Conservation (phyloP, 2,888 invertebrate genomes). For the Tanypteryx hageni region DNA sequence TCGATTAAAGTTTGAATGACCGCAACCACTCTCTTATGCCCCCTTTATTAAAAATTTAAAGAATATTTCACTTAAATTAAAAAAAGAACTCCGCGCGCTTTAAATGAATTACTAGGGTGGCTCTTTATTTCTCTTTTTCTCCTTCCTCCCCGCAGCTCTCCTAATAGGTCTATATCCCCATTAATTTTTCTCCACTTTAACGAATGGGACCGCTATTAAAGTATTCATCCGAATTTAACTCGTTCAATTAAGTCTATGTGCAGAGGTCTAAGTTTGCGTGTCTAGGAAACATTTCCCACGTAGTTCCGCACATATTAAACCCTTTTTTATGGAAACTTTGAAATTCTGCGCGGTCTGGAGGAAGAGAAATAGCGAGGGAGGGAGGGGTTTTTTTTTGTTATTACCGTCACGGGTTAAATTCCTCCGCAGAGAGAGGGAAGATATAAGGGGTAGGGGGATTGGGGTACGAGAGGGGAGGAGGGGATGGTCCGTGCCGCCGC, state of each 20-base stretch:
- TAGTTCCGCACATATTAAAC: neutral
- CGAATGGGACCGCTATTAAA: conserved; percentile 3
- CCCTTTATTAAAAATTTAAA: neutral
- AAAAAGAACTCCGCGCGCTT: neutral
- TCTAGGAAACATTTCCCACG: conserved; percentile 36
- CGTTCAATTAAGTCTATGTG: conserved; percentile 31
- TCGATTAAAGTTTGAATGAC: too few relatives aligned
- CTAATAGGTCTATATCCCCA: conserved; percentile 19
- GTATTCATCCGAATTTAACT: conserved; percentile 56
- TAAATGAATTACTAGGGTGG: conserved; percentile 9
- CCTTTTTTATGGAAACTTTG: conserved; percentile 5
- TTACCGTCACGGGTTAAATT: conserved; percentile 37
- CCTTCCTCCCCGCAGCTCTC: conserved; percentile 23
- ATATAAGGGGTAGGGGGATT: neutral
- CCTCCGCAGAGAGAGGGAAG: neutral
- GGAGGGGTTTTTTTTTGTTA: conserved; percentile 11
- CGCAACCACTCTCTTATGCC: too few relatives aligned
- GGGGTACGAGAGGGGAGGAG: neutral
- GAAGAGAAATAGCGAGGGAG: neutral
- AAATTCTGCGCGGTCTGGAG: conserved; percentile 13
- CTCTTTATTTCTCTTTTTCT: neutral
- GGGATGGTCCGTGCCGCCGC: neutral
- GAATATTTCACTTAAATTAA: conserved; percentile 55
- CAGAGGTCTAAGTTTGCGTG: conserved; percentile 22
- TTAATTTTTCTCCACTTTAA: neutral